Conservation (phyloP, 2,888 invertebrate genomes). For the Watsonalla cultraria region DNA sequence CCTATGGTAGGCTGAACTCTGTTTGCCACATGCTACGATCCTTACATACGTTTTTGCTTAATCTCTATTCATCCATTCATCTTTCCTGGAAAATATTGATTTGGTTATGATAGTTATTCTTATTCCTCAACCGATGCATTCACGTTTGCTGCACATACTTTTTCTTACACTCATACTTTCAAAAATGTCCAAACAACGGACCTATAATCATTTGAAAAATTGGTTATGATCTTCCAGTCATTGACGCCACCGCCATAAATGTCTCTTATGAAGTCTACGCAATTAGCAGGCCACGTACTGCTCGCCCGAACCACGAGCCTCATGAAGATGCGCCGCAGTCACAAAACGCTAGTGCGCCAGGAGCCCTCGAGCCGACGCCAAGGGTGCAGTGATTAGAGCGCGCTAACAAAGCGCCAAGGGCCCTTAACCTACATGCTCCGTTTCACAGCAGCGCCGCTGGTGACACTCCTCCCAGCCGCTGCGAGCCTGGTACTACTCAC, state of each 20-base stretch:
- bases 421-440: slow-evolving; percentile 77
- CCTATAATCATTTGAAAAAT: too few relatives aligned
- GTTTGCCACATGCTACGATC: too few relatives aligned
- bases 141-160: too few relatives aligned
- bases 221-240: too few relatives aligned
- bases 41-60: too few relatives aligned
- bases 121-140: too few relatives aligned
- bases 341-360: slow-evolving; percentile 72
- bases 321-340: slow-evolving; percentile 50
- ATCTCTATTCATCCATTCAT: too few relatives aligned
- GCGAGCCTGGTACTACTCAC: slow-evolving; percentile 52
- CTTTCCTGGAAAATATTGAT: too few relatives aligned
- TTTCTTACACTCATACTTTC: too few relatives aligned
- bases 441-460: slow-evolving; percentile 62
- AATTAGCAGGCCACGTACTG: slow-evolving; percentile 24
- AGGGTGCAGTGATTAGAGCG: slow-evolving; percentile 76
- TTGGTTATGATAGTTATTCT: too few relatives aligned
- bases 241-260: neutral
- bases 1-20: too few relatives aligned
- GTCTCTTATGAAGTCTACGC: slow-evolving; percentile 12
- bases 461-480: slow-evolving; percentile 59
- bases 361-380: slow-evolving; percentile 61
- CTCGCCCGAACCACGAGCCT: slow-evolving; percentile 31
- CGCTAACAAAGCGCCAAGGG: slow-evolving; percentile 74
- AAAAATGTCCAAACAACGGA: too few relatives aligned